phyloP scores from a whole-genome alignment of 1,140 invertebrate genomes.

The Drosophila lacertosa region DNA sequence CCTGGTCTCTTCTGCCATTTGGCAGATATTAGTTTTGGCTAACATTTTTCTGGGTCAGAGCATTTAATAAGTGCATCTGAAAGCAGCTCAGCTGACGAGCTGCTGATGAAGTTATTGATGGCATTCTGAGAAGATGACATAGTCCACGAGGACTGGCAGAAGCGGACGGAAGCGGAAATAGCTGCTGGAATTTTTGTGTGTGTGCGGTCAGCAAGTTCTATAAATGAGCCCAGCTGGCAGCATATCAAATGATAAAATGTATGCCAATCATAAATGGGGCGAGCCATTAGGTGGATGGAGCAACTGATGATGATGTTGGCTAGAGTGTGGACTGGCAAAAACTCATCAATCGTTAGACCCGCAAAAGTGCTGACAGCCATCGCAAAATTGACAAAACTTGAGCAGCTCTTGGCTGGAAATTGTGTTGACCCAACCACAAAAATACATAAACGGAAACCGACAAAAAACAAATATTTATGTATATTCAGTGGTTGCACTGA shows the following conservation, averaged over 20 bases:
- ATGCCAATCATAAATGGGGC: conserved; percentile 11
- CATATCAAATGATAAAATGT: conserved; percentile 32
- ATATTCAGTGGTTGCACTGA: conserved; percentile 58
- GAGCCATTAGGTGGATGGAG: too few species aligned
- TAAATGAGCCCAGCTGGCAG: conserved; percentile 21
- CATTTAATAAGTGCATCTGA: conserved; percentile 51
- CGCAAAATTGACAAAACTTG: conserved; percentile 72
- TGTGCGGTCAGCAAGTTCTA: conserved; percentile 23
- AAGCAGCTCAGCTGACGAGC: conserved; percentile 31
- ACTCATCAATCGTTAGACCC: conserved; percentile 53
- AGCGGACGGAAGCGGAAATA: conserved; percentile 29
- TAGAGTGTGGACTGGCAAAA: conserved; percentile 11
- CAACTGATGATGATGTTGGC: conserved; percentile 8
- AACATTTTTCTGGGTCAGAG: conserved; percentile 53
- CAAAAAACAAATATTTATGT: neutral
- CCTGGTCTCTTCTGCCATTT: conserved; percentile 19
- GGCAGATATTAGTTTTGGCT: conserved; percentile 48
- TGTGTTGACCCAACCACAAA: conserved; percentile 13
- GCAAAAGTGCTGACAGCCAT: conserved; percentile 23
- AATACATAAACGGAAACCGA: neutral
- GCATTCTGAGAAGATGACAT: conserved; percentile 27
- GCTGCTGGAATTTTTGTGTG: conserved; percentile 20
- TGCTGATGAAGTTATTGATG: conserved; percentile 69
- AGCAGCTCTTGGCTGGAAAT: conserved; percentile 1
- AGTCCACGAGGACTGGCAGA: neutral